Evolutionary conservation across 2,797 vertebrate genomes (phyloP).

Genomic region (Xenops minutus): DNA sequence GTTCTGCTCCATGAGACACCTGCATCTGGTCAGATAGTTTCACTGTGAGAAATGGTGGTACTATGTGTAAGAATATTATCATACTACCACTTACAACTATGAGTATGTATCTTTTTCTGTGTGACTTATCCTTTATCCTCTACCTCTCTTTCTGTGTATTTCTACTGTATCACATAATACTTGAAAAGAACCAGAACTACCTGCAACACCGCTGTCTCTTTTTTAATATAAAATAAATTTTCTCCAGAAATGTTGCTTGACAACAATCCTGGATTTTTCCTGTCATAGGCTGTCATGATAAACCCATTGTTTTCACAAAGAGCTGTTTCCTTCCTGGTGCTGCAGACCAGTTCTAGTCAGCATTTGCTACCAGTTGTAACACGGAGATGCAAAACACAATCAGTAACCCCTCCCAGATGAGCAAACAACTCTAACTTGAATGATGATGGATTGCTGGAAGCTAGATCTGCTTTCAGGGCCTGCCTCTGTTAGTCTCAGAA

Average conservation of each 20-base stretch:
- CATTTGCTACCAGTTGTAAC: background rate
- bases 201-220: background rate
- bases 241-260: background rate
- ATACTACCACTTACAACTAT: background rate
- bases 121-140: background rate
- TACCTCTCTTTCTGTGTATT: background rate
- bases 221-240: background rate
- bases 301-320: background rate
- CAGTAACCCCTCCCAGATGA: background rate
- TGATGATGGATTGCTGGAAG: background rate
- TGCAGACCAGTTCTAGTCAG: background rate
- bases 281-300: background rate
- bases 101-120: background rate
- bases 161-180: background rate
- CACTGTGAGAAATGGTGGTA: background rate
- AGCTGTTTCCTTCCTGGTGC: background rate
- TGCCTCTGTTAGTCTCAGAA: background rate
- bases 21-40: background rate
- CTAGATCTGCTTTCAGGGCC: background rate
- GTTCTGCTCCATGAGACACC: background rate
- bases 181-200: background rate
- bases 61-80: background rate
- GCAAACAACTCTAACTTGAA: background rate
- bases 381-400: background rate
- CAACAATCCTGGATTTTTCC: background rate